Conservation (phyloP, 2,113 vertebrate genomes). For the Mormyrus iriodes region DNA sequence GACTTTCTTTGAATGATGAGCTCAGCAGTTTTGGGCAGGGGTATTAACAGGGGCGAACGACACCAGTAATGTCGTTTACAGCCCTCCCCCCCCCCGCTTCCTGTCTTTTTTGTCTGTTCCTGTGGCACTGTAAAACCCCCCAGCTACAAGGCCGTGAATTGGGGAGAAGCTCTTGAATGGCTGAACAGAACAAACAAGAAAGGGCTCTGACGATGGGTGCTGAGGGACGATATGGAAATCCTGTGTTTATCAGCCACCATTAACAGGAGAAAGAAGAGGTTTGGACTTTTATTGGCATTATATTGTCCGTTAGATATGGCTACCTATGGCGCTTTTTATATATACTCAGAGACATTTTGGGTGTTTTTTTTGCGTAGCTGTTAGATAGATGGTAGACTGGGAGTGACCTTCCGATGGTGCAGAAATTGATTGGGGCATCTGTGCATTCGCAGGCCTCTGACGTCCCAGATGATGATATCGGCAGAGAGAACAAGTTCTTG, state of each 20-base stretch:
- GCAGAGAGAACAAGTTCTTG: background rate
- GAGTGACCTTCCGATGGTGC: background rate
- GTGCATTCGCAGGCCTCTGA: background rate
- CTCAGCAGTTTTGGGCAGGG: background rate
- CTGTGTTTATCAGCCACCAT: slow-evolving; percentile 24
- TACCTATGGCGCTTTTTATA: background rate
- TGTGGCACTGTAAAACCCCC: slow-evolving; percentile 51
- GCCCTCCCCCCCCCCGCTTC: background rate
- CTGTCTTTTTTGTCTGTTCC: slow-evolving; percentile 30
- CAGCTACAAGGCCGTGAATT: slow-evolving; percentile 53
- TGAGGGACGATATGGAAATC: slow-evolving; percentile 54
- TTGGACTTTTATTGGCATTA: background rate
- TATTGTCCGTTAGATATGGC: background rate
- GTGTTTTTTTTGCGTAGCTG: background rate
- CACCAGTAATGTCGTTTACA: slow-evolving; percentile 12
- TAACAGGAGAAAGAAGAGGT: slow-evolving; percentile 24
- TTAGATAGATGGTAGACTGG: background rate
- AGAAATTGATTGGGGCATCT: background rate
- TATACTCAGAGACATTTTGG: background rate
- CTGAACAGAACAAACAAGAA: slow-evolving; percentile 53
- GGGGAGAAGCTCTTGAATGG: slow-evolving; percentile 49
- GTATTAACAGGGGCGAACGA: background rate
- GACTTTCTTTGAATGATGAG: background rate
- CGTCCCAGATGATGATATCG: background rate
- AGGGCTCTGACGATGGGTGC: slow-evolving; percentile 54